Conservation (phyloP, 1,140 invertebrate genomes). For the Listronotus oregonensis region DNA sequence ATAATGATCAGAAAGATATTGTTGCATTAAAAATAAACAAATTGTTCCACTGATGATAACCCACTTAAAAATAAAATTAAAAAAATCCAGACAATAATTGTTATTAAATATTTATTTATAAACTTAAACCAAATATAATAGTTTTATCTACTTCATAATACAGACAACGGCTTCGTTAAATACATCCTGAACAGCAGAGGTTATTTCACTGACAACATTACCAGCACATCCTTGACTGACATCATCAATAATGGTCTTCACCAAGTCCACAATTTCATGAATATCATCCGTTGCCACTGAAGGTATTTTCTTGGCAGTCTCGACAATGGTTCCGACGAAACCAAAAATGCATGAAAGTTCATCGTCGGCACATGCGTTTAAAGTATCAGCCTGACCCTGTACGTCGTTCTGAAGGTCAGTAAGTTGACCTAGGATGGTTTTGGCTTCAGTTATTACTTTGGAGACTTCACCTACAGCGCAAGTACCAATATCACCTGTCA, state of each 20-base stretch:
- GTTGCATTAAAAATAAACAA: too few relatives aligned
- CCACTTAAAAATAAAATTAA: too few relatives aligned
- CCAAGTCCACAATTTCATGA: background rate
- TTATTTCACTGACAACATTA: background rate
- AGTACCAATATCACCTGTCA: background rate
- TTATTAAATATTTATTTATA: too few relatives aligned
- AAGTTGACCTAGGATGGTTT: background rate
- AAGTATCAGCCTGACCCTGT: background rate
- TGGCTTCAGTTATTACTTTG: background rate
- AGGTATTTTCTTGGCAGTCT: background rate
- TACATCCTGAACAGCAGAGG: background rate
- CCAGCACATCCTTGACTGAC: background rate
- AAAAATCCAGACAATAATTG: too few relatives aligned
- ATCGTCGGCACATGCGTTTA: background rate
- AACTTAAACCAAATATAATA: too few relatives aligned
- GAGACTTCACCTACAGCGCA: background rate
- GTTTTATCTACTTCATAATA: background rate
- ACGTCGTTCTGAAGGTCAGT: background rate
- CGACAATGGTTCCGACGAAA: background rate
- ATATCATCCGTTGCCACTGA: background rate
- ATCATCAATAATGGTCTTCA: background rate
- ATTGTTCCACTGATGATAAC: too few relatives aligned
- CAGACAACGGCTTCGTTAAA: conserved; percentile 5
- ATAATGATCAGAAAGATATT: too few relatives aligned
- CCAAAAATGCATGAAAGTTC: background rate